Conservation (phyloP, 2,888 invertebrate genomes). For the Mesodorylaimus sp. region DNA sequence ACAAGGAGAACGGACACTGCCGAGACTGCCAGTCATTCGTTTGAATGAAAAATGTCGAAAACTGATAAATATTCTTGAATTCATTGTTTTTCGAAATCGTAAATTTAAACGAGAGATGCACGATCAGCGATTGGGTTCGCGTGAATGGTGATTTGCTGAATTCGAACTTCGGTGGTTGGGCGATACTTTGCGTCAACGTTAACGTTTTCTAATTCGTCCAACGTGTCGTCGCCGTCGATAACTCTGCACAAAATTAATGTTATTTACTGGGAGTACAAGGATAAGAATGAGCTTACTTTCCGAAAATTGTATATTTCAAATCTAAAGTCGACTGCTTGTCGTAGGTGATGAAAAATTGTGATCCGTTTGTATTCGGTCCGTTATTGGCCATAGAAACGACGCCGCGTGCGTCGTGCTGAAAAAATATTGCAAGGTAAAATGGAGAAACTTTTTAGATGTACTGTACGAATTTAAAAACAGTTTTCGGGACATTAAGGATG, state of each 20-base stretch:
- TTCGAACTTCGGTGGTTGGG: slow-evolving; percentile 64
- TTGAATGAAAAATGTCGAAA: no score
- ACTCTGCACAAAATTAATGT: slow-evolving; percentile 47
- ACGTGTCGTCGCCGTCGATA: slow-evolving; percentile 84
- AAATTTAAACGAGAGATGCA: no score
- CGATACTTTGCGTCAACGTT: slow-evolving; percentile 79
- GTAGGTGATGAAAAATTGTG: slow-evolving; percentile 93
- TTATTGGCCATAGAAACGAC: slow-evolving; percentile 94
- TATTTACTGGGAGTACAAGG: no score
- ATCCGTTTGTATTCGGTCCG: slow-evolving; percentile 89
- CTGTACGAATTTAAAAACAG: no score
- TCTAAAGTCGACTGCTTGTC: slow-evolving; percentile 83
- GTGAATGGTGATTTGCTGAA: slow-evolving; percentile 80
- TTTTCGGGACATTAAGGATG: no score
- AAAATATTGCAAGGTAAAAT: slow-evolving; percentile 8
- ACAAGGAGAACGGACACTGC: no score
- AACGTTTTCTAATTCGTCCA: slow-evolving; percentile 86
- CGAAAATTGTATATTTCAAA: slow-evolving; percentile 89
- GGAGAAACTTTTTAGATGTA: background rate
- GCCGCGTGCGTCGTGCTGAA: slow-evolving; percentile 61
- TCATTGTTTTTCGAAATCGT: no score
- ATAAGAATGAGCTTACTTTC: no score
- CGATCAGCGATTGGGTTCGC: slow-evolving; percentile 89
- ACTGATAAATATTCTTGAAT: no score
- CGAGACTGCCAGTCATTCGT: no score